These are phyloP conservation scores for Sebastes matsubarae DNA, from an alignment of 2,797 vertebrate genomes.

Conservation along the genomic window DNA sequence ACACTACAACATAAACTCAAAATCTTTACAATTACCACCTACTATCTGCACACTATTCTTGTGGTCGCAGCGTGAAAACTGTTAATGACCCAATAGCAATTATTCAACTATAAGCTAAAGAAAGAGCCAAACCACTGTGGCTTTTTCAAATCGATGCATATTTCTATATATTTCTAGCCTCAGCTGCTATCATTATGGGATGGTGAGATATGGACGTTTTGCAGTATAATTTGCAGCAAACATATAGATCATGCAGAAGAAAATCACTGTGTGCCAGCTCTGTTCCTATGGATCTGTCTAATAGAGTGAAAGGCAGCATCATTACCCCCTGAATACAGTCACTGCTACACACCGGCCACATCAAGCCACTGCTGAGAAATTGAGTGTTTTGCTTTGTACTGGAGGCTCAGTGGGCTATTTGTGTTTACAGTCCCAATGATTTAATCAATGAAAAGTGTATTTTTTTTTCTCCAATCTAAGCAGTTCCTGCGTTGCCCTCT, in stretches of 20 bases:
- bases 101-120: neutral
- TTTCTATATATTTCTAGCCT: neutral
- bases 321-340: slow-evolving; percentile 41
- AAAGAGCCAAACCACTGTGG: neutral
- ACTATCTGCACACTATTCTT: neutral
- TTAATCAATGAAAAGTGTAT: slow-evolving; percentile 50
- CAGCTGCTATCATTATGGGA: neutral
- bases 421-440: slow-evolving; percentile 58
- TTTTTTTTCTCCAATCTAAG: slow-evolving; percentile 5
- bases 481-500: slow-evolving; percentile 7
- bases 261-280: slow-evolving; percentile 22
- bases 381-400: slow-evolving; percentile 59
- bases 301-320: slow-evolving; percentile 39
- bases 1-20: neutral
- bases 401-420: slow-evolving; percentile 57
- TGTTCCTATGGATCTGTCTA: slow-evolving; percentile 41
- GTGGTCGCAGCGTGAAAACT: neutral
- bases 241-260: slow-evolving; percentile 12
- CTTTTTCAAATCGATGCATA: slow-evolving; percentile 20
- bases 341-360: slow-evolving; percentile 27
- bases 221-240: slow-evolving; percentile 21
- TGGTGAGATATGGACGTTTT: slow-evolving; percentile 2
- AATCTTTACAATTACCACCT: neutral
- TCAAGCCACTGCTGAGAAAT: slow-evolving; percentile 57
- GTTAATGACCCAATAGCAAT: slow-evolving; percentile 1